A percentile compares a stretch with the other conserved stretches of the same genome.
These are phyloP conservation scores for Euspilapteryx auroguttella DNA, from an alignment of 2,888 invertebrate species.

Conservation along the genomic window DNA sequence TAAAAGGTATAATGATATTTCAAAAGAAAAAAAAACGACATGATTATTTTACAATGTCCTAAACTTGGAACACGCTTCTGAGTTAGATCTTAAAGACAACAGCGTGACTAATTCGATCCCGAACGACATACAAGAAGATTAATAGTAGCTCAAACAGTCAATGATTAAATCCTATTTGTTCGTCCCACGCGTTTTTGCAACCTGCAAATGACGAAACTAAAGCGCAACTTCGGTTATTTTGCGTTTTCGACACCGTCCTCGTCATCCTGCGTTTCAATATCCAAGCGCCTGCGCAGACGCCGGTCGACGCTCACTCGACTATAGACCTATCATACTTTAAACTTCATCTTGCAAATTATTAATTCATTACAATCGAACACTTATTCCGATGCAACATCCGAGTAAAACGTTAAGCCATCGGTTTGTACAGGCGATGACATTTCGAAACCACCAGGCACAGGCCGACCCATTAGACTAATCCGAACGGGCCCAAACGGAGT, in stretches of 20 bases:
- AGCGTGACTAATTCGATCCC: too few relatives aligned
- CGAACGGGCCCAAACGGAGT: not conserved
- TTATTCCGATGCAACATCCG: not conserved
- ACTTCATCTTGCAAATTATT: not conserved
- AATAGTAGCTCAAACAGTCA: conserved; percentile 1
- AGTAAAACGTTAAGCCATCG: not conserved
- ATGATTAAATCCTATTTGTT: conserved; percentile 46
- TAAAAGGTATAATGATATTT: too few relatives aligned
- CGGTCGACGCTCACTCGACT: too few relatives aligned
- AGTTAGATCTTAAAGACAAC: too few relatives aligned
- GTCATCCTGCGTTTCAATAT: conserved; percentile 32
- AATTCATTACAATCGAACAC: not conserved
- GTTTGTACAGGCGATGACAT: not conserved
- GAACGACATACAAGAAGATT: too few relatives aligned
- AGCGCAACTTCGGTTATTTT: conserved; percentile 57
- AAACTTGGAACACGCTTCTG: too few relatives aligned
- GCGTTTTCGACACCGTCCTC: conserved; percentile 55
- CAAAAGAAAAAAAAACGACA: too few relatives aligned
- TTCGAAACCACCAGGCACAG: not conserved
- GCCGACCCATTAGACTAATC: not conserved
- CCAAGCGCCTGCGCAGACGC: too few relatives aligned
- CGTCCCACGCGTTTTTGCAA: conserved; percentile 54
- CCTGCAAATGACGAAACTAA: conserved; percentile 43
- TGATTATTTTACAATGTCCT: too few relatives aligned
- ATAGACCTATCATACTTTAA: too few relatives aligned